phyloP scores from a whole-genome alignment of 1,140 invertebrate species.

The Heliconius nattereri region DNA sequence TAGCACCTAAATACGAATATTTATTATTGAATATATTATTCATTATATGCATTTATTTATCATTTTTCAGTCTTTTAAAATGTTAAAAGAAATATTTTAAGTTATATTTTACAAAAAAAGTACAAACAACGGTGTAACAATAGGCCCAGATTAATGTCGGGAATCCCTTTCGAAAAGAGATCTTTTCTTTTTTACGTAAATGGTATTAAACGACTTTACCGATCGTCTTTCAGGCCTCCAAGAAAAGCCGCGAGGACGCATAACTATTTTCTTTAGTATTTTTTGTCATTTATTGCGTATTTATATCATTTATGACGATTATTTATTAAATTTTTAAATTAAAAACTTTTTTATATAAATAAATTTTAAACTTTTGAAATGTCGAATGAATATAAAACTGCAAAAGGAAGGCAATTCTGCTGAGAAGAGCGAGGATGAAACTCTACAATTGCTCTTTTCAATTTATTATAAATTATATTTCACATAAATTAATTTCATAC shows the following conservation, averaged over 20 bases:
- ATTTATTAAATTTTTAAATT: too few relatives aligned
- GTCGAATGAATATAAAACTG: too few relatives aligned
- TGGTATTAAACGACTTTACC: slow-evolving; percentile 74
- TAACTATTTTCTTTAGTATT: slow-evolving; percentile 66
- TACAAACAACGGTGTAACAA: slow-evolving; percentile 52
- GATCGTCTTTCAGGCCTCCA: slow-evolving; percentile 68
- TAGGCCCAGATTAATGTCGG: slow-evolving; percentile 51
- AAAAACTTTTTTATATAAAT: too few relatives aligned
- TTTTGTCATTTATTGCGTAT: slow-evolving; percentile 44
- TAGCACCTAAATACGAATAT: too few relatives aligned
- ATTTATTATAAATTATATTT: too few relatives aligned
- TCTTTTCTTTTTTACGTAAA: slow-evolving; percentile 73
- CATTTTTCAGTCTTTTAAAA: background rate
- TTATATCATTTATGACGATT: background rate
- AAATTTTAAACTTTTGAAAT: too few relatives aligned
- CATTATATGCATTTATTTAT: background rate
- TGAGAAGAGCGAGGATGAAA: too few relatives aligned
- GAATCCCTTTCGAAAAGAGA: slow-evolving; percentile 73
- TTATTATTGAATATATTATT: too few relatives aligned
- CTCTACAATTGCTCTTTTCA: too few relatives aligned
- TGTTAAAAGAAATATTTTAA: background rate
- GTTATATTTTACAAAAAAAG: background rate
- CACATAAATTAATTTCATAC: too few relatives aligned
- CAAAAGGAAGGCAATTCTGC: too few relatives aligned
- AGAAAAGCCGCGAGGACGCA: slow-evolving; percentile 75